Conservation (phyloP, 92 coral and sea anemone genomes). For the Epizoanthus ramosus region DNA sequence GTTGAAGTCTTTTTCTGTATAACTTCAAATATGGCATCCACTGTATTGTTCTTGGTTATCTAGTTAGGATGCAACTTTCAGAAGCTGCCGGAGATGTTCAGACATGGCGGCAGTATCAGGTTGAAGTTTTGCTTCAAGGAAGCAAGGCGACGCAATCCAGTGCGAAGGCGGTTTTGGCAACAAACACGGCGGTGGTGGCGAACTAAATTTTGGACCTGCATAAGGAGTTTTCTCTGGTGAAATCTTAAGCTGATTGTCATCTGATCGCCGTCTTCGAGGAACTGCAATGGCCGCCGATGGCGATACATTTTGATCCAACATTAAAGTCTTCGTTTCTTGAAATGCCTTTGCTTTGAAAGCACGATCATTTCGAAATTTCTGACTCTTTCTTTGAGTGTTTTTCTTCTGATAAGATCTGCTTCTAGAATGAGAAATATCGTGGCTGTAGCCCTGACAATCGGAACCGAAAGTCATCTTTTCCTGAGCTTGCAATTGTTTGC, state of each 20-base stretch:
- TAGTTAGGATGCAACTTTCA: constrained; percentile 71
- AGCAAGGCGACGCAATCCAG: constrained; percentile 73
- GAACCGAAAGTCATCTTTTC: constrained; percentile 74
- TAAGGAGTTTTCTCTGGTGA: constrained; percentile 74
- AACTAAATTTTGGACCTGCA: constrained; percentile 89
- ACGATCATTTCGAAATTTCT: constrained; percentile 76
- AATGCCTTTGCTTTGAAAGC: constrained; percentile 60
- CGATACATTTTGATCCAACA: constrained; percentile 47
- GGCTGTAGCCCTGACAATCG: constrained; percentile 44
- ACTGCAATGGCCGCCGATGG: constrained; percentile 53
- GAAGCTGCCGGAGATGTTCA: constrained; percentile 79
- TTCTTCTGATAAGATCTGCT: constrained; percentile 62
- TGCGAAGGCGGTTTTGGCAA: constrained; percentile 92
- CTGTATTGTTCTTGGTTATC: constrained; percentile 25
- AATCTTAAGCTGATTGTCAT: constrained; percentile 31
- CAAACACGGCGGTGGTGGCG: constrained; percentile 89
- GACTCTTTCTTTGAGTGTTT: constrained; percentile 65
- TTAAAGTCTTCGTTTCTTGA: constrained; percentile 62
- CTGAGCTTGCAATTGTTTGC: constrained; percentile 39
- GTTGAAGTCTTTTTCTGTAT: constrained; percentile 66
- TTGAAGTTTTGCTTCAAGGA: constrained; percentile 45
- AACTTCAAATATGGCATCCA: constrained; percentile 38
- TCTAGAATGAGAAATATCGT: constrained; percentile 52
- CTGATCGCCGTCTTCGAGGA: constrained; percentile 69
- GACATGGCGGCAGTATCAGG: constrained; percentile 85